Percentiles rank a stretch among this genome's conserved stretches.
These are phyloP conservation scores for Opisthocomus hoazin DNA, from an alignment of 2,113 vertebrate genomes.

Conservation along the genomic window DNA sequence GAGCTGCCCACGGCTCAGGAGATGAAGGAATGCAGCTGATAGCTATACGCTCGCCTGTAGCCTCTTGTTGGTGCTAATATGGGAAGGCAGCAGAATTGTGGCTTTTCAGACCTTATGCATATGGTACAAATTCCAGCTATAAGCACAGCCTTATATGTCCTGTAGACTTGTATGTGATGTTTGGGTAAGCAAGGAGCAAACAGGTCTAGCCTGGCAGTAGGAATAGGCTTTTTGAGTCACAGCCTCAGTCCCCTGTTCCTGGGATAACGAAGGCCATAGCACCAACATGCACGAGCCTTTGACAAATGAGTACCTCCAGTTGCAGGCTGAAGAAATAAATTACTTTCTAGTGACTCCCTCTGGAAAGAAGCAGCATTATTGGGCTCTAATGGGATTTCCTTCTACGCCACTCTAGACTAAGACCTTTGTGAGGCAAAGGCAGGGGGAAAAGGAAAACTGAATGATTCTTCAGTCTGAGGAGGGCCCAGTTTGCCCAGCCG, in stretches of 20 bases:
- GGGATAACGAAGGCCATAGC: not conserved
- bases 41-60: not conserved
- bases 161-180: not conserved
- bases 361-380: conserved; percentile 46
- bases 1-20: not conserved
- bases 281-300: not conserved
- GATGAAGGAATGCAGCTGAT: not conserved
- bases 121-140: not conserved
- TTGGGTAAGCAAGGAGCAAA: not conserved
- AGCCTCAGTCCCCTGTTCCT: not conserved
- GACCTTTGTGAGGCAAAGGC: not conserved
- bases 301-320: not conserved
- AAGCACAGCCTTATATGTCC: not conserved
- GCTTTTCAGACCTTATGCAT: not conserved
- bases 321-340: not conserved
- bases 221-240: conserved; percentile 1
- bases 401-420: conserved; percentile 1
- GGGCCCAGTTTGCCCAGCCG: not conserved
- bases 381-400: conserved; percentile 38
- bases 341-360: conserved; percentile 51
- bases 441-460: not conserved
- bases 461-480: not conserved
- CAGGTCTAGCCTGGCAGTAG: not conserved
- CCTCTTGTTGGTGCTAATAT: not conserved
- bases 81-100: not conserved